These are phyloP conservation scores for Sapayoa aenigma DNA, from an alignment of 2,113 vertebrate species.

Conservation along the genomic window DNA sequence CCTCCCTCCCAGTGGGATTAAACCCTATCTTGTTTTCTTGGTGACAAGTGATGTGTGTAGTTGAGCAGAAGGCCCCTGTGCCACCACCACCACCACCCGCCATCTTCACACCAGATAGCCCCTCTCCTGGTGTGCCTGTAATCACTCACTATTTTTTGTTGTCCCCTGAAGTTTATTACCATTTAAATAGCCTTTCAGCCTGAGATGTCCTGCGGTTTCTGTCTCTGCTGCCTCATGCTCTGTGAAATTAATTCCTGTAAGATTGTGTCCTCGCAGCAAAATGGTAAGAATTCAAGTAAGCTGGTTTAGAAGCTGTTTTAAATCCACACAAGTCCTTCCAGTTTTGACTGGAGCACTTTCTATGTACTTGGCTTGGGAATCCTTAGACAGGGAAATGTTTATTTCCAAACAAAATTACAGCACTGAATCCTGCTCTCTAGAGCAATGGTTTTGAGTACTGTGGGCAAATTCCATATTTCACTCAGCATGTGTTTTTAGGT, in stretches of 20 bases:
- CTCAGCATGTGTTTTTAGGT: background rate
- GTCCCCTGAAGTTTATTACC: conserved; percentile 26
- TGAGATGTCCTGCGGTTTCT: background rate
- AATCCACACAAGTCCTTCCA: background rate
- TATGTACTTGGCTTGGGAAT: background rate
- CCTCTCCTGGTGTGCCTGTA: background rate
- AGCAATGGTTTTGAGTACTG: background rate
- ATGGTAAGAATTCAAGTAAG: background rate
- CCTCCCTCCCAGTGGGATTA: background rate
- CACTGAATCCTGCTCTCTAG: background rate
- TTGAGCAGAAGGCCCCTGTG: background rate
- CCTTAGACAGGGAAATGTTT: background rate
- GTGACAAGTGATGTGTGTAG: background rate
- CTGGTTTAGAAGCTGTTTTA: background rate
- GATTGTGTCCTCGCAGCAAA: background rate
- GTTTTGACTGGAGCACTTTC: background rate
- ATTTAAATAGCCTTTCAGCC: conserved; percentile 53
- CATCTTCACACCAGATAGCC: background rate
- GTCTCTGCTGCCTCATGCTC: background rate
- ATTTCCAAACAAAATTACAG: background rate
- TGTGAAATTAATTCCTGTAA: background rate
- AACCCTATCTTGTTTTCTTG: background rate
- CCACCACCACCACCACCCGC: fast-evolving
- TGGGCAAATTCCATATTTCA: background rate
- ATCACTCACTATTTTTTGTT: background rate